phyloP scores from a whole-genome alignment of 2,797 vertebrate genomes.

The Phataginus tetradactyla region DNA sequence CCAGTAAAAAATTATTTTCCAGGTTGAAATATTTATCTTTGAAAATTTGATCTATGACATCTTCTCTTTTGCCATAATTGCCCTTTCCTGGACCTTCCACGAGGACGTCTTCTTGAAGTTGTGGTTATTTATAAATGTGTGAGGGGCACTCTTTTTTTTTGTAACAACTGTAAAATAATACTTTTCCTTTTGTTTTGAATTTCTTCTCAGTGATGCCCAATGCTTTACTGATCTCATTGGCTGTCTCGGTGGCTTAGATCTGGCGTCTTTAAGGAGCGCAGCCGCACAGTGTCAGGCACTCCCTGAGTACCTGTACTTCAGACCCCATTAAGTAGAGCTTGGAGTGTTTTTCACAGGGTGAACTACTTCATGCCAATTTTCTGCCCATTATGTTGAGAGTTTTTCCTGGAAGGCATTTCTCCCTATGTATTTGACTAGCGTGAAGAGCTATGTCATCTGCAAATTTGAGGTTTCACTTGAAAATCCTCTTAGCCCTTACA shows the following conservation, averaged over 20 bases:
- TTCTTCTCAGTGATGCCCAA: background rate
- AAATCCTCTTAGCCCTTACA: background rate
- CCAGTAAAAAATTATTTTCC: background rate
- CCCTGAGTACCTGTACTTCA: background rate
- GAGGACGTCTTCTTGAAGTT: background rate
- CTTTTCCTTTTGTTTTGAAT: background rate
- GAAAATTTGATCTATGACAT: background rate
- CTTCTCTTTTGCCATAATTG: background rate
- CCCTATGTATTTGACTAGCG: background rate
- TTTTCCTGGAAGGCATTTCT: background rate
- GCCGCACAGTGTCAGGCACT: background rate
- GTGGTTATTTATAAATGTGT: background rate
- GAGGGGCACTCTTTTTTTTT: background rate
- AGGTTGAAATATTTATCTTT: background rate
- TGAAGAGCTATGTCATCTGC: background rate
- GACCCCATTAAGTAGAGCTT: background rate
- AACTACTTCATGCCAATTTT: background rate
- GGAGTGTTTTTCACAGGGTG: background rate
- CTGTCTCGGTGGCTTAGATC: background rate
- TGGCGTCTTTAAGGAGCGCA: background rate
- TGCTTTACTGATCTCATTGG: background rate
- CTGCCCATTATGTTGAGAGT: background rate
- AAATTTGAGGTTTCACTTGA: slow-evolving; percentile 30
- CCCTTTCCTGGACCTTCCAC: background rate
- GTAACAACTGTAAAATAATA: background rate